These are phyloP conservation scores for Pristis pectinata DNA, from an alignment of 2,797 vertebrate species.

Conservation along the genomic window DNA sequence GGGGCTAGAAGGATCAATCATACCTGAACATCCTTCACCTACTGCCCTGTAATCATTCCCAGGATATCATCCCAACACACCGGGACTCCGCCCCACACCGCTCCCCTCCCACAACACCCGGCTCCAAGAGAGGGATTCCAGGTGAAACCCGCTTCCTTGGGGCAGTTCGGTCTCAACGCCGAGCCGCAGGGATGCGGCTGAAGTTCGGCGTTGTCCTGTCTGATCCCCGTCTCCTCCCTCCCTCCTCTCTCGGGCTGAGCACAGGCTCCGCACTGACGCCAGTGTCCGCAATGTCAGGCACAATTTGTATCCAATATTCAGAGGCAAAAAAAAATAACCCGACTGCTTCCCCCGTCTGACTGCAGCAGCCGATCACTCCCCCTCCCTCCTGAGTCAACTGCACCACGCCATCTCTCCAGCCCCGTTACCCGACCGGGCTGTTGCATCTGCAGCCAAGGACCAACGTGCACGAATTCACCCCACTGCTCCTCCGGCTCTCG, in stretches of 20 bases:
- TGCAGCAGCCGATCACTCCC: background rate
- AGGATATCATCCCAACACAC: background rate
- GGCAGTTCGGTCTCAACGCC: background rate
- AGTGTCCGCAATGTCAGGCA: background rate
- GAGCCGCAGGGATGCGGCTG: background rate
- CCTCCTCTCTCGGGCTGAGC: background rate
- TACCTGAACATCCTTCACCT: background rate
- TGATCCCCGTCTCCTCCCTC: too few species aligned
- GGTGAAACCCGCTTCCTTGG: background rate
- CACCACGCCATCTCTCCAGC: background rate
- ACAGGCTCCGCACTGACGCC: background rate
- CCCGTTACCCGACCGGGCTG: background rate
- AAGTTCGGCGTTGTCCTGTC: background rate
- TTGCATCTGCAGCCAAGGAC: background rate
- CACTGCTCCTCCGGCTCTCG: background rate
- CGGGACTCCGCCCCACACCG: background rate
- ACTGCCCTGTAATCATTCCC: background rate
- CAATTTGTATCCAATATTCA: background rate
- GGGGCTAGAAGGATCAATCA: conserved; percentile 1
- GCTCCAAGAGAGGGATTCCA: background rate
- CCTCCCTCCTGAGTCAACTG: background rate
- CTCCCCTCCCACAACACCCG: background rate
- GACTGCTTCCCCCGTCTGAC: background rate
- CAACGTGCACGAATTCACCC: background rate
- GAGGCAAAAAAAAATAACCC: too few species aligned